These are phyloP conservation scores for Cryptocephalus moraei DNA, from an alignment of 2,888 invertebrate genomes.

Conservation along the genomic window DNA sequence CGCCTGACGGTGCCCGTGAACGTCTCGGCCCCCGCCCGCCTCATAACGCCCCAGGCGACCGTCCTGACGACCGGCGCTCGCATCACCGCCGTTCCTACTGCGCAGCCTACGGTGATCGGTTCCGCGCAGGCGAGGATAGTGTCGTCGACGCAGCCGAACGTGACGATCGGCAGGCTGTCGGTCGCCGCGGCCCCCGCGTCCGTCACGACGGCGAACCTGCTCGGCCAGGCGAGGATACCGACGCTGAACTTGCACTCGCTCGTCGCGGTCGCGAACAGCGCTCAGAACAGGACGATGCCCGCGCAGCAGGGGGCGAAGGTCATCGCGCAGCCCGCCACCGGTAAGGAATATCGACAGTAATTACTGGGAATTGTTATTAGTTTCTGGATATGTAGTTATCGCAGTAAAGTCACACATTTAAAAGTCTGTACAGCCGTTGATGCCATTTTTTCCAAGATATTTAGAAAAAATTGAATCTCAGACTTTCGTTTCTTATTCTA, in stretches of 20 bases:
- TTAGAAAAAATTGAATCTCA: too few species aligned
- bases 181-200: slow-evolving; percentile 26
- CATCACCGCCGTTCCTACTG: slow-evolving; percentile 27
- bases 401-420: not conserved
- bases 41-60: slow-evolving; percentile 31
- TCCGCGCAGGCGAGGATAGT: slow-evolving; percentile 25
- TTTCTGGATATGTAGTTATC: not conserved
- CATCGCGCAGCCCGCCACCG: slow-evolving; percentile 35
- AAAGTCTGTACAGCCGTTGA: too few species aligned
- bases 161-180: slow-evolving; percentile 25
- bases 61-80: slow-evolving; percentile 31
- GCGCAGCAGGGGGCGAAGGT: slow-evolving; percentile 33
- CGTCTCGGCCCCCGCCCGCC: slow-evolving; percentile 23
- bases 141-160: slow-evolving; percentile 27
- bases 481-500: too few species aligned
- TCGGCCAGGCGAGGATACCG: slow-evolving; percentile 29
- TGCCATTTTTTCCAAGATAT: too few species aligned
- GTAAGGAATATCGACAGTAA: slow-evolving; percentile 13
- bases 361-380: too few species aligned
- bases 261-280: slow-evolving; percentile 29
- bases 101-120: slow-evolving; percentile 21
- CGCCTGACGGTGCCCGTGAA: slow-evolving; percentile 31
- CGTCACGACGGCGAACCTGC: slow-evolving; percentile 21
- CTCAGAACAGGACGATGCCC: slow-evolving; percentile 25
- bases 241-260: slow-evolving; percentile 32